Evolutionary conservation across 2,888 invertebrate genomes (phyloP), one percentile per base, ranked within the genome.

Genomic region (Formica aserva): DNA sequence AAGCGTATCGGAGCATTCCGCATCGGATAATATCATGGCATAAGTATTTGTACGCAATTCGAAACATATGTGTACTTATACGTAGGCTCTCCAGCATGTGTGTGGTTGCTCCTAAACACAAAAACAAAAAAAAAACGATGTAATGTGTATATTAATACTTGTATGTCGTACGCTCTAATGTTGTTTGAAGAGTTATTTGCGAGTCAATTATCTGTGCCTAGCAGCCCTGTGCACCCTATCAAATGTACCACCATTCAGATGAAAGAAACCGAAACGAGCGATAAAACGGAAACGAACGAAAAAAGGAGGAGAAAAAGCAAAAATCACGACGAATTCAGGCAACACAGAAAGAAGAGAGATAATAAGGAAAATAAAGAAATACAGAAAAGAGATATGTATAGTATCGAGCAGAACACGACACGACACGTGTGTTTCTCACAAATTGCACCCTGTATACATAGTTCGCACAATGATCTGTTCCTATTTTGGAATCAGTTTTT

Each of bases 141-240:
- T 92, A 93, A 92, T 93, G 92, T 93, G 93, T 93, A 93, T 93
- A 93, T 93, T 90, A 91, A 93, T 94, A 94, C 92, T 75, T 94
- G 93, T 94, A 94, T 94, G 94, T 94, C 94, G 94, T 94, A 94
- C 94, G 94, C 94, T 94, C 94, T 94, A 94, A 94, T 94, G 94
- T 94, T 94, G 94, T 94, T 94, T 94, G 94, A 94, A 94, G 94
- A 94, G 94, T 96, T 95, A 96, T 96, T 96, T 96, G 96, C 95
- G 94, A 96, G 96, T 96, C 96, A 96, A 96, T 96, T 96, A 96
- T 95, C 96, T 96, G 96, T 96, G 96, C 96, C 96, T 96, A 95
- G 94, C 94, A 94, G 94, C 94, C 94, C 94, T 94, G 94, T 94
- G 94, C 94, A 94, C 94, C 94, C 93, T 94, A 94, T 93, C 94